Percentiles rank a stretch among this genome's conserved stretches.
Conservation (phyloP, 2,113 vertebrate genomes). For the Nerophis lumbriciformis region DNA sequence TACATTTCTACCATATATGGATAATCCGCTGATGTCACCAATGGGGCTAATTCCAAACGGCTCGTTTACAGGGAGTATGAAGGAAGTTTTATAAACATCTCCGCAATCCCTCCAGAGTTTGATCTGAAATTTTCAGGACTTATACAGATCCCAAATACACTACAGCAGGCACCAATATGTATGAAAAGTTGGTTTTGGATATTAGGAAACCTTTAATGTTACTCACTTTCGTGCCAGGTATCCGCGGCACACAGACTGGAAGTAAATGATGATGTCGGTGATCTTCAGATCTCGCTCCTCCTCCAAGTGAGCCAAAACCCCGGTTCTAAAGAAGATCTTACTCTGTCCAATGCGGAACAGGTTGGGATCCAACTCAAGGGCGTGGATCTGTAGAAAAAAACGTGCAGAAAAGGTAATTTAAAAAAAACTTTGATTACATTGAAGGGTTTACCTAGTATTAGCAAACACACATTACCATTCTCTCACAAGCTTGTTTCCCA, state of each 20-base stretch:
- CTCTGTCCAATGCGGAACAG: slow-evolving; percentile 97
- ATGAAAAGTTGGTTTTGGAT: too few relatives aligned
- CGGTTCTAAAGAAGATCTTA: slow-evolving; percentile 98
- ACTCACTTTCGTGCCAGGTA: slow-evolving; percentile 94
- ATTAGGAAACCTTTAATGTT: neutral
- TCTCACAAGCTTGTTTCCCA: slow-evolving; percentile 95
- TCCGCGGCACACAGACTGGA: slow-evolving; percentile 93
- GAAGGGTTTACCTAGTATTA: neutral
- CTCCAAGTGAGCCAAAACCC: slow-evolving; percentile 93
- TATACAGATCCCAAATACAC: too few relatives aligned
- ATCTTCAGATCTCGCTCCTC: slow-evolving; percentile 97
- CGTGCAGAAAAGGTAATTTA: neutral
- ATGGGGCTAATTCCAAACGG: too few relatives aligned
- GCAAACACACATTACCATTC: slow-evolving; percentile 78
- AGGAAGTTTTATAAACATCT: too few relatives aligned
- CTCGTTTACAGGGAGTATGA: too few relatives aligned
- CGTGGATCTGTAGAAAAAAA: slow-evolving; percentile 77
- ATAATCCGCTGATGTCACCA: too few relatives aligned
- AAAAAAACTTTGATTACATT: neutral
- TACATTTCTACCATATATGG: too few relatives aligned
- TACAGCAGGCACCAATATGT: too few relatives aligned
- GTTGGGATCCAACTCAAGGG: slow-evolving; percentile 92
- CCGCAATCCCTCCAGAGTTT: too few relatives aligned
- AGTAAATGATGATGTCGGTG: slow-evolving; percentile 97
- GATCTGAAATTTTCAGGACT: too few relatives aligned